phyloP scores from a whole-genome alignment of 2,888 invertebrate genomes.

The Drosophila borborema region DNA sequence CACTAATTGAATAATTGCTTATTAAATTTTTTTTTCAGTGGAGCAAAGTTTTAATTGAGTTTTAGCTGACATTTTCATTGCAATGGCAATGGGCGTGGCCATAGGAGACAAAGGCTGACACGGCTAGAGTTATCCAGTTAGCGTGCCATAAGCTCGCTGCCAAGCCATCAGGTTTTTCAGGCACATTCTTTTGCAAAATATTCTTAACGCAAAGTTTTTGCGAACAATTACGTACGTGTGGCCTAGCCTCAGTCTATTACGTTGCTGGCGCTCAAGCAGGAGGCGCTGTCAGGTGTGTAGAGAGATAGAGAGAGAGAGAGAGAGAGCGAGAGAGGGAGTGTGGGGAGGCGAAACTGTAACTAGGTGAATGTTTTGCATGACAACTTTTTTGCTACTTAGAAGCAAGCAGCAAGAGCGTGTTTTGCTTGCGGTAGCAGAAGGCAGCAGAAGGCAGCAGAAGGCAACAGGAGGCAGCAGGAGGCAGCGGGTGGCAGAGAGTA shows the following conservation, averaged over 20 bases:
- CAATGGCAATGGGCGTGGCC: conserved; percentile 7
- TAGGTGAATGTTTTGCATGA: conserved; percentile 58
- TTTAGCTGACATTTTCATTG: conserved; percentile 10
- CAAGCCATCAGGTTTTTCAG: conserved; percentile 56
- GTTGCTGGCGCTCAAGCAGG: neutral
- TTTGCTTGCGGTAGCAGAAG: neutral
- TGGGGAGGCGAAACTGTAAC: conserved; percentile 13
- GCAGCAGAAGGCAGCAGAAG: neutral
- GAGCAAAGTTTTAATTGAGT: conserved; percentile 24
- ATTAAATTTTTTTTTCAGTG: conserved; percentile 46
- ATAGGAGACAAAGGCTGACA: conserved; percentile 12
- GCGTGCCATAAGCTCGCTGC: conserved; percentile 49
- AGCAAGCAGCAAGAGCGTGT: neutral
- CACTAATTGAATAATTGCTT: conserved; percentile 28
- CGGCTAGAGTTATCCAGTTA: conserved; percentile 31
- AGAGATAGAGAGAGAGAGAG: too few relatives aligned
- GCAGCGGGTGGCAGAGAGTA: neutral
- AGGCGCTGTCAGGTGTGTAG: too few relatives aligned
- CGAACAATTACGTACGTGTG: conserved; percentile 77
- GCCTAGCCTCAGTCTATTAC: conserved; percentile 33
- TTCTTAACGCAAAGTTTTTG: conserved; percentile 75
- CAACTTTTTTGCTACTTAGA: conserved; percentile 62
- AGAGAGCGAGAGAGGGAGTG: neutral
- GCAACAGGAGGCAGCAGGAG: neutral
- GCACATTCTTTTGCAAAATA: conserved; percentile 67